phyloP scores from a whole-genome alignment of 2,797 vertebrate species.

The Neosalanx taihuensis region DNA sequence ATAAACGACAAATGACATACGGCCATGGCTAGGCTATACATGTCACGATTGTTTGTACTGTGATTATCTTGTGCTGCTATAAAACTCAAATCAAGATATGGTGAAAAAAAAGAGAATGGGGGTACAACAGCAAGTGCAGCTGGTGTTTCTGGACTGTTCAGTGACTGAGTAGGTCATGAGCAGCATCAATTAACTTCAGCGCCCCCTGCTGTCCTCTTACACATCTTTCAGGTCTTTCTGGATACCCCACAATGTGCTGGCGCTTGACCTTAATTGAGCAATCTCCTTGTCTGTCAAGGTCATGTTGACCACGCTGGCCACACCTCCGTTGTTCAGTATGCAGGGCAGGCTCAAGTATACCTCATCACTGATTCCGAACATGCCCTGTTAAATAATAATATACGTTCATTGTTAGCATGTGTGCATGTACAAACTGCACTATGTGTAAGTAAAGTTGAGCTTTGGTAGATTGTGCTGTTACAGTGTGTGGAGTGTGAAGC shows the following conservation, averaged over 20 bases:
- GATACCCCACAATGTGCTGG: constrained; percentile 89
- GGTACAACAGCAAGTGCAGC: constrained; percentile 10
- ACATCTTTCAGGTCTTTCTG: constrained; percentile 93
- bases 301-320: constrained; percentile 89
- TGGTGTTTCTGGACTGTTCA: constrained; percentile 20
- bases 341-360: constrained; percentile 94
- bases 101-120: too few relatives aligned
- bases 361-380: constrained; percentile 86
- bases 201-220: constrained; percentile 60
- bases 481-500: neutral
- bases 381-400: constrained; percentile 71
- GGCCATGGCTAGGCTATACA: too few relatives aligned
- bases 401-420: neutral
- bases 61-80: too few relatives aligned
- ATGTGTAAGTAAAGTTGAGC: neutral
- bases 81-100: too few relatives aligned
- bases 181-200: neutral
- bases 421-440: neutral
- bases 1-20: too few relatives aligned
- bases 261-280: constrained; percentile 85
- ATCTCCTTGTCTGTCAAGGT: constrained; percentile 87
- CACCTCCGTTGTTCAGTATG: constrained; percentile 80
- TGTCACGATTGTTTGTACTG: too few relatives aligned
- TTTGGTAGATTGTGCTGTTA: neutral
- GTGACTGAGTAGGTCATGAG: constrained; percentile 9